Evolutionary conservation across 2,113 vertebrate genomes (phyloP).

Genomic region (Cebidichthys violaceus): DNA sequence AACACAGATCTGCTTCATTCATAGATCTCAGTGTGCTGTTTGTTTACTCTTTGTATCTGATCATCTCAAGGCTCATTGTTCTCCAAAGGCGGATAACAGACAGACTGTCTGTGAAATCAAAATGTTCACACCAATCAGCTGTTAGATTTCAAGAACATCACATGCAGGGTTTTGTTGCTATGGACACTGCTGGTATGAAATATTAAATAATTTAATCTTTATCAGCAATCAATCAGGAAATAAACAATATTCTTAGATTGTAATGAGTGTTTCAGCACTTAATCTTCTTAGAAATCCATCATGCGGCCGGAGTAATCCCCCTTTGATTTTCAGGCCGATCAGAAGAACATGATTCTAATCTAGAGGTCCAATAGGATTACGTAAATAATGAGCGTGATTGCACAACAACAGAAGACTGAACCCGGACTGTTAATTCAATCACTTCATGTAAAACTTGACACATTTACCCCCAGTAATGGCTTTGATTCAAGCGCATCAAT

Average conservation of each 20-base stretch:
- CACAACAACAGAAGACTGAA: slow-evolving; percentile 52
- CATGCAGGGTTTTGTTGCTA: slow-evolving; percentile 74
- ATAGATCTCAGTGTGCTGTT: neutral
- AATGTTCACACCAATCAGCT: slow-evolving; percentile 72
- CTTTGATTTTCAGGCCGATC: slow-evolving; percentile 74
- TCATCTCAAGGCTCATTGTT: slow-evolving; percentile 57
- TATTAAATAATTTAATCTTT: slow-evolving; percentile 53
- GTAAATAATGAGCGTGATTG: slow-evolving; percentile 73
- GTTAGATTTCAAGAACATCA: slow-evolving; percentile 65
- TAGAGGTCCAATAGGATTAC: slow-evolving; percentile 74
- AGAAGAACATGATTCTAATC: slow-evolving; percentile 70
- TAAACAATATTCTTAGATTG: slow-evolving; percentile 69
- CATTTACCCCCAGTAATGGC: slow-evolving; percentile 20
- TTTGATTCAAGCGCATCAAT: slow-evolving; percentile 12
- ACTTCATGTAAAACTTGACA: slow-evolving; percentile 51
- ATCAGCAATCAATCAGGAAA: slow-evolving; percentile 68
- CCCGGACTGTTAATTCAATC: slow-evolving; percentile 65
- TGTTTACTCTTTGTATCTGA: slow-evolving; percentile 47
- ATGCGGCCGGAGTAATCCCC: slow-evolving; percentile 61
- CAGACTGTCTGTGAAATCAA: slow-evolving; percentile 65
- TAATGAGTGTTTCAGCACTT: slow-evolving; percentile 66
- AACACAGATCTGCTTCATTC: slow-evolving; percentile 22
- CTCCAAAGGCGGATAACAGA: slow-evolving; percentile 55
- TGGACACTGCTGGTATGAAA: slow-evolving; percentile 73
- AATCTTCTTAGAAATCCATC: slow-evolving; percentile 68